Conservation (phyloP, 2,888 invertebrate genomes). For the Nymphalis urticae region DNA sequence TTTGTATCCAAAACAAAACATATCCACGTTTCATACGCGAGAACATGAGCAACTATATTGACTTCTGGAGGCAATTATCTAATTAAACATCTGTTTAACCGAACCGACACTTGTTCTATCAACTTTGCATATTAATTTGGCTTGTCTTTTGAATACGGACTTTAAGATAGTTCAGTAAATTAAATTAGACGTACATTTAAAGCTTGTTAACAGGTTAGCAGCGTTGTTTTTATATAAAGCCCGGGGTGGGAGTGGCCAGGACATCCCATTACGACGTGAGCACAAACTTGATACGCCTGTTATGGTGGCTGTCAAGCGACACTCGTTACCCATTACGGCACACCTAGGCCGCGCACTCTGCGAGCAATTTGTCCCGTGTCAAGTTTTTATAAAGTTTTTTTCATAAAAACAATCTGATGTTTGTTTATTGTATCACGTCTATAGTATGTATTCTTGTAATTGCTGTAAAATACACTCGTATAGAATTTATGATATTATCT, state of each 20-base stretch:
- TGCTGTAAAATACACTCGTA: too few relatives aligned
- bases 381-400: slow-evolving; percentile 10
- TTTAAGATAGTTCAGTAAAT: not conserved
- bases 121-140: not conserved
- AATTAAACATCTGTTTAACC: too few relatives aligned
- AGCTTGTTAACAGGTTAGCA: slow-evolving; percentile 17
- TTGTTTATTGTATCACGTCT: slow-evolving; percentile 1
- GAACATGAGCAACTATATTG: too few relatives aligned
- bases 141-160: not conserved
- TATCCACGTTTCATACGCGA: too few relatives aligned
- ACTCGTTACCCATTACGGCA: slow-evolving; percentile 28
- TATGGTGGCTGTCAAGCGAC: slow-evolving; percentile 27
- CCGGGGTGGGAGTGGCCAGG: slow-evolving; percentile 1
- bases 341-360: slow-evolving; percentile 16
- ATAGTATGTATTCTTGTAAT: not conserved
- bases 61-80: too few relatives aligned
- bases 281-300: slow-evolving; percentile 13
- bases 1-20: too few relatives aligned
- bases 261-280: slow-evolving; percentile 12
- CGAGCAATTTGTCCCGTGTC: slow-evolving; percentile 26
- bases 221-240: slow-evolving; percentile 1
- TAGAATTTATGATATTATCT: too few relatives aligned
- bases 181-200: slow-evolving; percentile 10
- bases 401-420: slow-evolving; percentile 6
- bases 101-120: not conserved